phyloP scores from a whole-genome alignment of 2,888 invertebrate species.

The Pterostichus niger region DNA sequence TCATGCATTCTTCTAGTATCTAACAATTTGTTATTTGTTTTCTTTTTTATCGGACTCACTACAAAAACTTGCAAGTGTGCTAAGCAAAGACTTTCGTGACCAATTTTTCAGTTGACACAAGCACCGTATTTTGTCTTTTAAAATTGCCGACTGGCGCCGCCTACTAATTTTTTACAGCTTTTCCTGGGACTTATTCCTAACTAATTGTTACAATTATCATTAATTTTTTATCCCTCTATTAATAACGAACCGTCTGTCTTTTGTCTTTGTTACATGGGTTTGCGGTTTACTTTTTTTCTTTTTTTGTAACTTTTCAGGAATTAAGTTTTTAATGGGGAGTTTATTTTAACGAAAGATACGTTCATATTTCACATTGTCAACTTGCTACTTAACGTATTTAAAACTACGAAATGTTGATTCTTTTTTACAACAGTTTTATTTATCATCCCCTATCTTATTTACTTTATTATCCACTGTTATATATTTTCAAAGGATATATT shows the following conservation, averaged over 20 bases:
- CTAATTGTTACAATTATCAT: constrained; percentile 54
- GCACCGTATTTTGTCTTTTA: constrained; percentile 45
- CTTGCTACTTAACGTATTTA: too few species aligned
- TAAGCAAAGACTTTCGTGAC: constrained; percentile 4
- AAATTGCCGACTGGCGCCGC: constrained; percentile 21
- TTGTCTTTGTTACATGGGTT: constrained; percentile 18
- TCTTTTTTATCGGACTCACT: constrained; percentile 7
- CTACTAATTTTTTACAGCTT: constrained; percentile 46
- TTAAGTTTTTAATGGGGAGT: constrained; percentile 23
- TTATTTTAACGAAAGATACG: constrained; percentile 17
- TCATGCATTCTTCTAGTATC: constrained; percentile 28
- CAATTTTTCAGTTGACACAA: constrained; percentile 40
- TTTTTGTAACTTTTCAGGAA: not conserved
- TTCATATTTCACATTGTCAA: too few species aligned
- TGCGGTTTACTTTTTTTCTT: not conserved
- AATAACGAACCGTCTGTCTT: constrained; percentile 28
- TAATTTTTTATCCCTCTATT: constrained; percentile 41
- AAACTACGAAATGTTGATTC: too few species aligned
- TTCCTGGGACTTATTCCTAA: constrained; percentile 31
- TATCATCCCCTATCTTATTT: too few species aligned
- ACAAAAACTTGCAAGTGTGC: constrained; percentile 1
- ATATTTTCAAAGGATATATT: too few species aligned
- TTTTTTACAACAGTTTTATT: too few species aligned
- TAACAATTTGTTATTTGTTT: constrained; percentile 36
- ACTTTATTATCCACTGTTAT: too few species aligned